These are phyloP conservation scores for Nemoura dubitans DNA, from an alignment of 2,888 invertebrate species.

Conservation along the genomic window DNA sequence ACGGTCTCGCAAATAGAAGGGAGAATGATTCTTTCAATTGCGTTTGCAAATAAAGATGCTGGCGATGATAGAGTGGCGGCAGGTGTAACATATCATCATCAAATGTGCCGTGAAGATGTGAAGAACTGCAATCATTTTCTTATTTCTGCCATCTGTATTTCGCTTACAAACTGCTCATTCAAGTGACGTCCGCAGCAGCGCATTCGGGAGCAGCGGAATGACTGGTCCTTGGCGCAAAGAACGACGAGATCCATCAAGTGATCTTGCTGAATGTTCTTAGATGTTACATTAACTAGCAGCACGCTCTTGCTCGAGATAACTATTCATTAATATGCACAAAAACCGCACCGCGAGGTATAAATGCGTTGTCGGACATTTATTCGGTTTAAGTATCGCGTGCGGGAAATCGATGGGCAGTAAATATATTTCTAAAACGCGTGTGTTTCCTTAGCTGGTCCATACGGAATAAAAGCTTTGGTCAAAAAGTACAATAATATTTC, in stretches of 20 bases:
- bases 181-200: background rate
- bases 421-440: background rate
- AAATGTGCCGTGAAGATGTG: background rate
- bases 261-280: background rate
- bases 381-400: background rate
- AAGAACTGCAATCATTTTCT: background rate
- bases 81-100: constrained; percentile 5
- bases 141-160: background rate
- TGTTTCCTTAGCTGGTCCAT: background rate
- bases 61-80: background rate
- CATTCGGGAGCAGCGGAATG: background rate
- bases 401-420: background rate
- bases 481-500: background rate
- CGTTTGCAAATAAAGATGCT: background rate
- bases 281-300: no score
- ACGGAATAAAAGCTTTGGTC: background rate
- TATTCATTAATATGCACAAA: background rate
- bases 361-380: background rate
- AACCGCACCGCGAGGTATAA: background rate
- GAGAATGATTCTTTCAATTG: background rate
- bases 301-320: background rate
- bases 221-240: background rate
- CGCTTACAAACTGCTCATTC: background rate
- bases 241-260: background rate
- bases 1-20: background rate